These are phyloP conservation scores for Budorcas taxicolor DNA, from an alignment of 2,113 vertebrate genomes.

Conservation along the genomic window DNA sequence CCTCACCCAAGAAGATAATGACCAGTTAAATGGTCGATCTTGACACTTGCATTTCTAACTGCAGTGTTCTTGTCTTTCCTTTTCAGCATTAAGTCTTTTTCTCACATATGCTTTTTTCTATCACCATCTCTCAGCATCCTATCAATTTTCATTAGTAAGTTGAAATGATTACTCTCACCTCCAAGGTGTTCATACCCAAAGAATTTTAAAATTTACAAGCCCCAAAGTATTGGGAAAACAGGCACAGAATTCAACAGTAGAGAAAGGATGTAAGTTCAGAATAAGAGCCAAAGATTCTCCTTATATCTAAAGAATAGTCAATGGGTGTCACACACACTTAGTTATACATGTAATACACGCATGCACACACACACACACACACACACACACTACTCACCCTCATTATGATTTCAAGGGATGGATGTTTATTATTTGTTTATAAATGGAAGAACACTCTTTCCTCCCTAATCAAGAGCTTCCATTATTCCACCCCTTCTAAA, in stretches of 20 bases:
- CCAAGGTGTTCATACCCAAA: neutral
- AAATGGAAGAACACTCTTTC: neutral
- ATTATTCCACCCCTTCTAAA: neutral
- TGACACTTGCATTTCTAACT: neutral
- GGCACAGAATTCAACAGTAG: neutral
- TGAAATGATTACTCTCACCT: neutral
- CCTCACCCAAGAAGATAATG: neutral
- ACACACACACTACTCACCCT: neutral
- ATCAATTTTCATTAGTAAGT: neutral
- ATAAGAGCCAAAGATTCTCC: neutral
- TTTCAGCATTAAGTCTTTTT: neutral
- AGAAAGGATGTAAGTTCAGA: neutral
- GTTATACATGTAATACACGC: neutral
- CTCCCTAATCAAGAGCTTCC: neutral
- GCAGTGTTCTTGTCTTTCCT: neutral
- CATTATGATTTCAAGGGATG: neutral
- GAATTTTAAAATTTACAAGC: neutral
- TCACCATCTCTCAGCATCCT: neutral
- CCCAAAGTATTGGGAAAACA: neutral
- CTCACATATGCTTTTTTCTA: neutral
- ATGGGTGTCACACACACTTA: neutral
- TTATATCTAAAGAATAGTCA: neutral
- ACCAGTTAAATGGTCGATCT: neutral
- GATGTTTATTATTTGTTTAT: neutral
- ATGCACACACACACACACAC: neutral